Evolutionary conservation across 1,140 invertebrate genomes (phyloP), one percentile per base, ranked within the genome.

Genomic region (Chrysopa pallens): DNA sequence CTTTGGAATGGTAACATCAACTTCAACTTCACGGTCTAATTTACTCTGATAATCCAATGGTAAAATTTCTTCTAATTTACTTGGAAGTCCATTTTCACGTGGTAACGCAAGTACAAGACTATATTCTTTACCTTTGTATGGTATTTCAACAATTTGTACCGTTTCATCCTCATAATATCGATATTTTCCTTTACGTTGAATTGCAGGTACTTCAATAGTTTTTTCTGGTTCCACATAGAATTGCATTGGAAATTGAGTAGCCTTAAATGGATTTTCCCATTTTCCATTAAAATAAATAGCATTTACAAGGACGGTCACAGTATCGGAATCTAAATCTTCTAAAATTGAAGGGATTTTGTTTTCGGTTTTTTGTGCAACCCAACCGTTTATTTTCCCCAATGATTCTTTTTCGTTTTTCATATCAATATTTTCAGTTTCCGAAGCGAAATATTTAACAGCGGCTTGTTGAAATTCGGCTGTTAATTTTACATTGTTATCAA

Each of bases 251-350:
- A 35, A 47, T 0, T 69, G 76, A 1, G 47, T 41, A 4, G 49
- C 54, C 28, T 64, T 47, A 50, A 84, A 83, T 46, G 68, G 56
- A 8, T 59, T 57, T 36, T 63, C 52, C 80, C 80, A 83, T 12
- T 60, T 61, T 36, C 78, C 82, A 66, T 88, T 89, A 60, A 91
- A 92, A 56, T 89, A 86, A 36, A 91, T 68, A 7, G 84, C 84
- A 62, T 90, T 91, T 1, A 86, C 62, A 1, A 91, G 61, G 6
- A 91, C 69, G 14, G 87, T 44, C 43, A 61, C 68, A 48, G 73
- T 76, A 27, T 64, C 50, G n/a, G 55, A 47, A 44, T 68, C 50
- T 4, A 83, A 61, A 48, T 60, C 61, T 51, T 64, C 72, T 50
- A 59, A 42, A 17, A 86, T 57, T 54, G 84, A 60, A 46, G 70